Evolutionary conservation across 1,140 invertebrate genomes (phyloP), one percentile per base, ranked within the genome.

Genomic region (Platorchestia sp.): DNA sequence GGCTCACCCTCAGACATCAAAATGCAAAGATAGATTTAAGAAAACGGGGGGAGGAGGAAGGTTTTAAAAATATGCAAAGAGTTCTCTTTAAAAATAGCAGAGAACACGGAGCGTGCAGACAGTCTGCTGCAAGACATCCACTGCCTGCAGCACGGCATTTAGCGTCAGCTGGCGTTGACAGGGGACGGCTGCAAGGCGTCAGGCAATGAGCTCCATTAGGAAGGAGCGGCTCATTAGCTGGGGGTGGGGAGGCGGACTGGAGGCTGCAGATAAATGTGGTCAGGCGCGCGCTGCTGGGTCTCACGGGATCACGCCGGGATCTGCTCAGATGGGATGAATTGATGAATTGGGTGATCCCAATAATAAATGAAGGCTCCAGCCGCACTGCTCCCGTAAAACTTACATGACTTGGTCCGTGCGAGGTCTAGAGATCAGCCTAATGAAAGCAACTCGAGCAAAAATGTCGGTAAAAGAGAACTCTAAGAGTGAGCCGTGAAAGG

Each of bases 201-300:
- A 89, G 87, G 41, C 87, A 89, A 89, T 42, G 87, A 89, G 87
- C 41, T 89, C 87, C 87, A 89, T 89, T 89, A 89, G 87, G 27
- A 89, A 41, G 36, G 87, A 89, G 87, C 87, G 87, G 59, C 87
- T 89, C 87, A 89, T 89, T 89, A 89, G 87, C 41, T 14, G 42
- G n/a, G 87, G 87, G 36, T 3, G 41, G 27, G 87, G 87, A 89
- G 87, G 36, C 27, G 43, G 87, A 89, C 27, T n/a, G 86, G 6
- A 41, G 87, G 5, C 87, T 89, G n/a, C 41, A 89, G 87, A 89
- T 44, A 41, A 89, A 41, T 42, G 87, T 42, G 41, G 87, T 42
- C n/a, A 16, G 87, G 14, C 36, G 7, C 41, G 0, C 7, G 36
- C 59, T 75, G 87, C 10, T 0, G 87, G 41, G 42, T 44, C n/a